phyloP scores from a whole-genome alignment of 2,797 vertebrate genomes.

The Sebastes vulpes region DNA sequence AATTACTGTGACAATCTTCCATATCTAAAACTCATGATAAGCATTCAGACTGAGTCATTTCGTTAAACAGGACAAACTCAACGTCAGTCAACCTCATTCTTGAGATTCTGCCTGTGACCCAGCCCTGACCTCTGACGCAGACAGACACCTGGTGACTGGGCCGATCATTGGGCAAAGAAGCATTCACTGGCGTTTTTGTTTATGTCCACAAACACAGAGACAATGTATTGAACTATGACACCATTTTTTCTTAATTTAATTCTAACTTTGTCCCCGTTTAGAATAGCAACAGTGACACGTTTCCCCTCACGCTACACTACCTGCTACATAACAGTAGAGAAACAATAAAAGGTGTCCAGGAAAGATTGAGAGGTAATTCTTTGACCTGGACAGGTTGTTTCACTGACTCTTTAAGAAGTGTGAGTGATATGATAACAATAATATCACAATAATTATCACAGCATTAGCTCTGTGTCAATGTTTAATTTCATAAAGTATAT shows the following conservation, averaged over 20 bases:
- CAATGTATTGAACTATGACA: background rate
- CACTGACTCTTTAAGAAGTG: background rate
- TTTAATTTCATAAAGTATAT: background rate
- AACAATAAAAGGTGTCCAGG: background rate
- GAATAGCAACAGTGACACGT: background rate
- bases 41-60: background rate
- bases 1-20: background rate
- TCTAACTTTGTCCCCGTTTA: background rate
- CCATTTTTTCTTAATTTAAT: background rate
- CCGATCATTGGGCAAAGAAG: background rate
- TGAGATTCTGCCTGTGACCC: slow-evolving; percentile 11
- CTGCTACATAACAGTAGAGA: background rate
- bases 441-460: background rate
- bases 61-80: background rate
- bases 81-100: slow-evolving; percentile 7
- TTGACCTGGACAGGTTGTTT: background rate
- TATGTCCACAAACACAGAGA: background rate
- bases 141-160: slow-evolving; percentile 13
- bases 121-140: slow-evolving; percentile 16
- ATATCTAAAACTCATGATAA: background rate
- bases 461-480: background rate
- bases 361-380: no score
- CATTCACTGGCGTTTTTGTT: background rate
- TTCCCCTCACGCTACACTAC: background rate
- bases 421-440: background rate